A percentile compares a stretch with the other conserved stretches of the same genome.
These are phyloP conservation scores for Trigoniulus corallinus DNA, from an alignment of 1,140 invertebrate species.

Conservation along the genomic window DNA sequence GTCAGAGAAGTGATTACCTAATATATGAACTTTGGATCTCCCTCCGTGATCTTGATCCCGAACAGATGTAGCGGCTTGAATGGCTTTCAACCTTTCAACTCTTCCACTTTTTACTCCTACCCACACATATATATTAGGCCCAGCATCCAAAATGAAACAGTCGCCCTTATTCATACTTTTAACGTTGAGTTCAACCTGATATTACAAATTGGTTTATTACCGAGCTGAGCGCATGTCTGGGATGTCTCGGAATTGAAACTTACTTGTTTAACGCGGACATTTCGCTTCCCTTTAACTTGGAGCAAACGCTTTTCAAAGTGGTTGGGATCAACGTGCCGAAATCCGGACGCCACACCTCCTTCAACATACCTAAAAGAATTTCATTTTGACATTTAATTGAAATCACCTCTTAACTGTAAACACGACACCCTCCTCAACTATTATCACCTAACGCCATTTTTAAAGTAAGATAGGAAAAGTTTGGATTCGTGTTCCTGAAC, in stretches of 20 bases:
- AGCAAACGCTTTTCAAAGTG: conserved; percentile 40
- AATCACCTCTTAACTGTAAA: too few species aligned
- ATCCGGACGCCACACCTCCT: conserved; percentile 38
- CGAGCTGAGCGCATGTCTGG: conserved; percentile 42
- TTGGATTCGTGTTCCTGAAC: conserved; percentile 62
- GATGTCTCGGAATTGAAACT: too few species aligned
- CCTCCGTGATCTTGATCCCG: too few species aligned
- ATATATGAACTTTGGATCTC: too few species aligned
- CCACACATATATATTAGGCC: conserved; percentile 54
- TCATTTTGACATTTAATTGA: too few species aligned
- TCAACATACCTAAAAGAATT: too few species aligned
- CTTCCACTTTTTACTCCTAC: conserved; percentile 50
- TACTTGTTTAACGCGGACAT: conserved; percentile 45
- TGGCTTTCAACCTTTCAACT: too few species aligned
- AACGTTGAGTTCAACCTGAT: too few species aligned
- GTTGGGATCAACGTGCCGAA: conserved; percentile 32
- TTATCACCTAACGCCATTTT: conserved; percentile 37
- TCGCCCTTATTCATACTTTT: conserved; percentile 68
- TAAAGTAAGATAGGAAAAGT: conserved; percentile 69
- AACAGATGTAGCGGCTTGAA: too few species aligned
- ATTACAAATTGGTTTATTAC: too few species aligned
- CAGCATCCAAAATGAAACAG: conserved; percentile 63
- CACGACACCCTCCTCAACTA: too few species aligned
- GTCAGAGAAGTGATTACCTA: too few species aligned
- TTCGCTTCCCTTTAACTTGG: conserved; percentile 47